Evolutionary conservation across 2,797 vertebrate genomes (phyloP).

Genomic region (Squalus acanthias): DNA sequence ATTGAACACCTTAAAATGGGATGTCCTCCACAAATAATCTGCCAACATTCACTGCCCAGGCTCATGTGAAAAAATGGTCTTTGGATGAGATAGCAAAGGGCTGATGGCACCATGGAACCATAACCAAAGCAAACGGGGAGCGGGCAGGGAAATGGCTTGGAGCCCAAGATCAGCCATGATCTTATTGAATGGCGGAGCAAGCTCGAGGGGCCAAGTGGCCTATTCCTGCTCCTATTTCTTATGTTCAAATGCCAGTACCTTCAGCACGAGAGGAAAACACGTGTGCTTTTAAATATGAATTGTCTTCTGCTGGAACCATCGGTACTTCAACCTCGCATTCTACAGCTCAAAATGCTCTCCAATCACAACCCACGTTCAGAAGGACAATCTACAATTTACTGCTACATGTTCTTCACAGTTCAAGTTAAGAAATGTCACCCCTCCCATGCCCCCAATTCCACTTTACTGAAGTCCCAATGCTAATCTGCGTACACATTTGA

Average conservation of each 20-base stretch:
- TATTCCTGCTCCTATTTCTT: too few relatives aligned
- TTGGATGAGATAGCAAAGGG: neutral
- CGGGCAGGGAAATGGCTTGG: too few relatives aligned
- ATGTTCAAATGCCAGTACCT: neutral
- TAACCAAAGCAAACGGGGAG: neutral
- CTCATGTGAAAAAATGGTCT: too few relatives aligned
- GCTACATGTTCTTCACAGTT: neutral
- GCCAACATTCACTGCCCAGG: neutral
- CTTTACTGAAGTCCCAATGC: neutral
- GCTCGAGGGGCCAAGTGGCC: too few relatives aligned
- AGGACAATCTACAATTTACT: neutral
- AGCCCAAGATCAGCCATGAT: too few relatives aligned
- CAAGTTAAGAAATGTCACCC: neutral
- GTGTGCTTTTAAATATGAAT: neutral
- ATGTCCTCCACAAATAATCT: neutral
- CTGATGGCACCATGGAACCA: too few relatives aligned
- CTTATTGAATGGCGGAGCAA: too few relatives aligned
- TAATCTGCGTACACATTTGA: neutral
- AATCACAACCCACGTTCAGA: neutral
- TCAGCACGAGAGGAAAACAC: neutral
- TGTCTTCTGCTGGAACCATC: neutral
- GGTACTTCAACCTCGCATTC: neutral
- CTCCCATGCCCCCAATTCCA: neutral
- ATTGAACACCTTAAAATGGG: neutral
- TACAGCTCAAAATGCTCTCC: neutral